Percentiles rank a stretch among this genome's conserved stretches.
Conservation (phyloP, 2,113 vertebrate species). For the Myotis lucifugus region DNA sequence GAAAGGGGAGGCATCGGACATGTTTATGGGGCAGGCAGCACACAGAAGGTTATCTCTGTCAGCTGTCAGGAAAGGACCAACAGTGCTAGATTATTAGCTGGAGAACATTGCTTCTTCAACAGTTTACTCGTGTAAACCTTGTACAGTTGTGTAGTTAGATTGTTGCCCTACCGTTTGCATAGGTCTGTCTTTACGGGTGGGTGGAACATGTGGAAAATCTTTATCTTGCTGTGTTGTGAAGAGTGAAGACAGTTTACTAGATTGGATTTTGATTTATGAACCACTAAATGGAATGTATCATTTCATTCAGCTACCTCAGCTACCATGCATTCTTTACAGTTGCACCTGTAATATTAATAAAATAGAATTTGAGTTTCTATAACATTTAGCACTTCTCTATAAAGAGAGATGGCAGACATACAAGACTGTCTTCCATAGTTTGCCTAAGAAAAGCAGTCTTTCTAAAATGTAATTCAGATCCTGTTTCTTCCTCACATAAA, state of each 20-base stretch:
- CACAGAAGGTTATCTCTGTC: background rate
- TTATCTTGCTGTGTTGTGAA: background rate
- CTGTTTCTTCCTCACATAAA: background rate
- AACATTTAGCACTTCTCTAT: background rate
- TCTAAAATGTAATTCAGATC: background rate
- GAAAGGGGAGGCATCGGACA: background rate
- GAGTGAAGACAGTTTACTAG: background rate
- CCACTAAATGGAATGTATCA: background rate
- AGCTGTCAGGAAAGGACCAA: background rate
- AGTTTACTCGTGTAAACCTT: background rate
- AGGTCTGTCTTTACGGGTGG: background rate
- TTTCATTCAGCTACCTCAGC: background rate
- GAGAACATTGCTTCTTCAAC: background rate
- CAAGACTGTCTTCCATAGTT: background rate
- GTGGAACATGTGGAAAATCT: background rate
- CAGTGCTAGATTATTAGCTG: background rate
- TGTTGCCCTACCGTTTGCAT: background rate
- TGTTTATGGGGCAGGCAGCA: background rate
- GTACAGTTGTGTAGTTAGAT: background rate
- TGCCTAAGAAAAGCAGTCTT: background rate
- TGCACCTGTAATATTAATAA: background rate
- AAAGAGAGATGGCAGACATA: background rate
- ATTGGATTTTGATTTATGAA: background rate
- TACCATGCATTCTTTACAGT: background rate
- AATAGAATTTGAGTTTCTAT: background rate